Evolutionary conservation across 2,888 invertebrate genomes (phyloP).

Genomic region (Ectemnius continuus): DNA sequence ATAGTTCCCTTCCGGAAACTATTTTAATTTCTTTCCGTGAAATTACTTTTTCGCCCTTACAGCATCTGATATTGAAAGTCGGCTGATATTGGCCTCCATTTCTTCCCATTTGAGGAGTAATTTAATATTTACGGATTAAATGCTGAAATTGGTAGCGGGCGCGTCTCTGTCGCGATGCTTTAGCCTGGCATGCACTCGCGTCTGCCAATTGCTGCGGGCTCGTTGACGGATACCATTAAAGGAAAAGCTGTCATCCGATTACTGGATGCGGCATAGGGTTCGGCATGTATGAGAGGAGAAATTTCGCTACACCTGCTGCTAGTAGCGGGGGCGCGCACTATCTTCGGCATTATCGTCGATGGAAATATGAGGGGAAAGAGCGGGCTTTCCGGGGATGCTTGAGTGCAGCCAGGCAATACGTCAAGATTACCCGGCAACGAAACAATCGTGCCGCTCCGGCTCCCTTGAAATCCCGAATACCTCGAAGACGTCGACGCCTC

Average conservation of each 20-base stretch:
- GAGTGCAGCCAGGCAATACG: constrained; percentile 1
- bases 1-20: background rate
- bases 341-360: background rate
- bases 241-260: too few species aligned
- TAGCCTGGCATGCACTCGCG: too few species aligned
- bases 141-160: too few species aligned
- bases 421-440: constrained; percentile 9
- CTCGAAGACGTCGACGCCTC: background rate
- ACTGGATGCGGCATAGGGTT: too few species aligned
- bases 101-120: background rate
- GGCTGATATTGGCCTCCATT: background rate
- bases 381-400: background rate
- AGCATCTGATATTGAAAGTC: background rate
- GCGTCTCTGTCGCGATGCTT: too few species aligned
- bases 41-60: background rate
- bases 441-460: background rate
- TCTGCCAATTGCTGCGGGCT: too few species aligned
- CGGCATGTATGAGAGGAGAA: too few species aligned
- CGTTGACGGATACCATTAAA: too few species aligned
- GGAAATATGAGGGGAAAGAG: background rate
- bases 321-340: too few species aligned
- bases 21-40: constrained; percentile 8
- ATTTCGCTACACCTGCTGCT: too few species aligned
- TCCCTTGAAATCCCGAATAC: background rate
- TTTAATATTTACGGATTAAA: background rate